Base-by-base conservation (phyloP, 92 coral and sea anemone genomes). In the Montipora capitata region DNA sequence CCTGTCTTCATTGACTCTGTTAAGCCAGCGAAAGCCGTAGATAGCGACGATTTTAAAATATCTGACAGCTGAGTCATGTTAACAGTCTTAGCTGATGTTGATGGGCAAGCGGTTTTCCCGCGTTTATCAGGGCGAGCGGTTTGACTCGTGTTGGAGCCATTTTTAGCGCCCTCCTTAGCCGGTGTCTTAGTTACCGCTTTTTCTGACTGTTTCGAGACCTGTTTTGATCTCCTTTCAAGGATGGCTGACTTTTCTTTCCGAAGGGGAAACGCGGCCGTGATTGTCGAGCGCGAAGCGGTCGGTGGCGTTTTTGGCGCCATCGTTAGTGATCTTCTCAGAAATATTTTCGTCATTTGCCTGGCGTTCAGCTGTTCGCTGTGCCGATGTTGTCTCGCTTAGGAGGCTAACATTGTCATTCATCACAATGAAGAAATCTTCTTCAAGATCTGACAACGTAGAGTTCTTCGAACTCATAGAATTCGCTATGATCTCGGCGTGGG, bases 1-100 rank as follows among this genome's bases (percentile, higher is more conserved):
- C 79, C 42, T 75, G 79, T 8, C 45, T 52, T 75, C 66, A 75
- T 52, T 17, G 79, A 75, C 65, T 52, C 66, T 17, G 63, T 20
- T 75, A 75, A 20, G 66, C 42, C 79, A 56, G 65, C 16, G 18
- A 75, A 56, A 1, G 5, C 79, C 3, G 79, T 52, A 5, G 63
- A 20, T 27, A 48, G 79, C 45, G 65, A 75, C 17, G 66, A 9
- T 20, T 51, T 41, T 3, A 75, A 38, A 17, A 75, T 39, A 39
- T 52, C 41, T 4, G 65, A 51, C 66, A 75, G 18, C 79, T 75
- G 79, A 75, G 15, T 51, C 45, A 75, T 20, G 79, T 75, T 8
- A 4, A 4, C 18, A 75, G 79, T 9, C 9, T 40, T 7, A 40
- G 57, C 56, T 27, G 51, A 3, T 13, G 79, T 7, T 75, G 66